These are phyloP conservation scores for Nothoprocta perdicaria DNA, from an alignment of 2,113 vertebrate genomes.

Conservation along the genomic window DNA sequence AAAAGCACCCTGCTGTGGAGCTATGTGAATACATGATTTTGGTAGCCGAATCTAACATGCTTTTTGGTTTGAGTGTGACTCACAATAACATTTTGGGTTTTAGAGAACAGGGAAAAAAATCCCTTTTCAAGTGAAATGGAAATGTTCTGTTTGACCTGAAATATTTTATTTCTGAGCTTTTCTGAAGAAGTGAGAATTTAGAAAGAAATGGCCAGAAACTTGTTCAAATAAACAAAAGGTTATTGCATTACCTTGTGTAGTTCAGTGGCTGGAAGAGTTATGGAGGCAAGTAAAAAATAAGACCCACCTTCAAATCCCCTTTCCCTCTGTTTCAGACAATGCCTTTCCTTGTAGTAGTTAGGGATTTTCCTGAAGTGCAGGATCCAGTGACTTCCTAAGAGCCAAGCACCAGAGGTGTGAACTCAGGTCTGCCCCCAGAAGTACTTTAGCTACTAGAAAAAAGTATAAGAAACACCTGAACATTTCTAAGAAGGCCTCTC, in stretches of 20 bases:
- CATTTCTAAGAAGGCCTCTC: not conserved
- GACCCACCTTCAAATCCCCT: not conserved
- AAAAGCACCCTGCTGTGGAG: constrained; percentile 35
- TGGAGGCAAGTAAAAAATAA: not conserved
- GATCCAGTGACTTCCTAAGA: not conserved
- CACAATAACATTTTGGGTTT: not conserved
- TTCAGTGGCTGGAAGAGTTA: not conserved
- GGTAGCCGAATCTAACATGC: constrained; percentile 36
- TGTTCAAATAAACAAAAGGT: not conserved
- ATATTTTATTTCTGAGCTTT: not conserved
- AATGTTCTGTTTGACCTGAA: not conserved
- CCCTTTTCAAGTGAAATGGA: constrained; percentile 36
- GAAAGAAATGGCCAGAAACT: not conserved
- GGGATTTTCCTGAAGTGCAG: not conserved
- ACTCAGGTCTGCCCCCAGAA: not conserved
- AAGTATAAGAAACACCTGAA: not conserved
- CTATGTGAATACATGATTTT: constrained; percentile 7
- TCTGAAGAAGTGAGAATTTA: not conserved
- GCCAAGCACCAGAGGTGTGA: not conserved
- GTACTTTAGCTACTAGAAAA: not conserved
- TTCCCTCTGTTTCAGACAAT: not conserved
- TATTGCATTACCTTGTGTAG: not conserved
- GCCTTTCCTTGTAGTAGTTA: not conserved
- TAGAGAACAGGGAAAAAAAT: constrained; percentile 4
- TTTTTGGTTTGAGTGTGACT: not conserved